phyloP scores from a whole-genome alignment of 2,888 invertebrate species.

The Strigamia transsilvanica region DNA sequence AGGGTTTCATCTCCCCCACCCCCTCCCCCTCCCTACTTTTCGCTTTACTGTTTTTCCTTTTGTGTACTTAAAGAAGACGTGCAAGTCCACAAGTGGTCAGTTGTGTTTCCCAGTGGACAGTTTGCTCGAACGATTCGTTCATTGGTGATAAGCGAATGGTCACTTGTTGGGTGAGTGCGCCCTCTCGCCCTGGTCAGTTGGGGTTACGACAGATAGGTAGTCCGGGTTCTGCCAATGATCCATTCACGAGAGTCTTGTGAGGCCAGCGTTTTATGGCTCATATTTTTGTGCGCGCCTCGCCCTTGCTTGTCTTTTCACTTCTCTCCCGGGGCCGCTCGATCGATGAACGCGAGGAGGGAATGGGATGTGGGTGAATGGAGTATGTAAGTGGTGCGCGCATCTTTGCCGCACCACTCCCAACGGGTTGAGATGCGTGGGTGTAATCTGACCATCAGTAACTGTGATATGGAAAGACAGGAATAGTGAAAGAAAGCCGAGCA shows the following conservation, averaged over 20 bases:
- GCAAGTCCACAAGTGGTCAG: constrained; percentile 3
- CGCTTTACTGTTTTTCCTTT: background rate
- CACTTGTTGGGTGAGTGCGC: constrained; percentile 33
- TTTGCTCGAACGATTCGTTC: constrained; percentile 32
- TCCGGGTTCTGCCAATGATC: constrained; percentile 48
- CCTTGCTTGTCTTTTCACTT: constrained; percentile 18
- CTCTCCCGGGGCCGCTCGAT: constrained; percentile 30
- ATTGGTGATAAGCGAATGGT: constrained; percentile 32
- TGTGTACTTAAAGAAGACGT: background rate
- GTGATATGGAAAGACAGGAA: constrained; percentile 42
- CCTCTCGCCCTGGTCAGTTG: constrained; percentile 46
- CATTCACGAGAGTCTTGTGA: constrained; percentile 27
- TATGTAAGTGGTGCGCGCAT: constrained; percentile 35
- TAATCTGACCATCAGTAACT: constrained; percentile 42
- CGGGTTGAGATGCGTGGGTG: constrained; percentile 33
- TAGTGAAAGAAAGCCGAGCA: constrained; percentile 35
- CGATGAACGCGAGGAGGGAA: constrained; percentile 10
- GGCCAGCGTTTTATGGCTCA: constrained; percentile 51
- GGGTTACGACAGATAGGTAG: constrained; percentile 45
- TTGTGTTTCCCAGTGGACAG: constrained; percentile 10
- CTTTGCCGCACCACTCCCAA: constrained; percentile 34
- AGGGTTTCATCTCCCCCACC: background rate
- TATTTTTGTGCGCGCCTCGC: constrained; percentile 43
- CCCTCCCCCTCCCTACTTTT: background rate
- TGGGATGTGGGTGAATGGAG: background rate